These are phyloP conservation scores for Capreolus pygargus DNA, from an alignment of 2,113 vertebrate genomes.

Conservation along the genomic window DNA sequence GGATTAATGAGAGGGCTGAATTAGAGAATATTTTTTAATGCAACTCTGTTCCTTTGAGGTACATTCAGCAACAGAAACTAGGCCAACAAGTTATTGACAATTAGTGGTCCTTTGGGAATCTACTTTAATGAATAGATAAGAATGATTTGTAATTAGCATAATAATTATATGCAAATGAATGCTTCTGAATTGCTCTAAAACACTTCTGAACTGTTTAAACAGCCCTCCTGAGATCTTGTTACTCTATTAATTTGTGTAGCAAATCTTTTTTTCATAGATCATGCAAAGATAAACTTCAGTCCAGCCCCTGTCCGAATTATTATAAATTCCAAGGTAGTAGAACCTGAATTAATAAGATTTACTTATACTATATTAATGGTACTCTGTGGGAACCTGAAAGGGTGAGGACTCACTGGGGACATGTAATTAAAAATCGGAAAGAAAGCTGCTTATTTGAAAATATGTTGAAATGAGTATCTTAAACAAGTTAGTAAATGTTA, in stretches of 20 bases:
- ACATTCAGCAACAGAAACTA: constrained; percentile 72
- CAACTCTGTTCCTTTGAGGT: constrained; percentile 69
- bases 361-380: constrained; percentile 73
- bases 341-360: constrained; percentile 75
- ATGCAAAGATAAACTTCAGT: constrained; percentile 75
- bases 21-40: constrained; percentile 63
- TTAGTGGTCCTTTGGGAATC: constrained; percentile 74
- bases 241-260: constrained; percentile 77
- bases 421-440: constrained; percentile 68
- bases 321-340: constrained; percentile 70
- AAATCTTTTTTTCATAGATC: constrained; percentile 76
- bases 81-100: constrained; percentile 78
- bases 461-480: constrained; percentile 69
- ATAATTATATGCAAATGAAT: constrained; percentile 79
- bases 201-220: constrained; percentile 78
- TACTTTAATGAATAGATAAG: constrained; percentile 78
- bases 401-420: constrained; percentile 66
- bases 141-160: constrained; percentile 79
- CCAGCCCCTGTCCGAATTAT: constrained; percentile 67
- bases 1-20: constrained; percentile 52
- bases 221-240: constrained; percentile 77
- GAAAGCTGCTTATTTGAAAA: constrained; percentile 64
- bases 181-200: constrained; percentile 77
- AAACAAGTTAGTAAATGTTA: constrained; percentile 69
- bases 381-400: constrained; percentile 70